Evolutionary conservation across 2,113 vertebrate species (phyloP).

Genomic region (Nannobrachium achirus): DNA sequence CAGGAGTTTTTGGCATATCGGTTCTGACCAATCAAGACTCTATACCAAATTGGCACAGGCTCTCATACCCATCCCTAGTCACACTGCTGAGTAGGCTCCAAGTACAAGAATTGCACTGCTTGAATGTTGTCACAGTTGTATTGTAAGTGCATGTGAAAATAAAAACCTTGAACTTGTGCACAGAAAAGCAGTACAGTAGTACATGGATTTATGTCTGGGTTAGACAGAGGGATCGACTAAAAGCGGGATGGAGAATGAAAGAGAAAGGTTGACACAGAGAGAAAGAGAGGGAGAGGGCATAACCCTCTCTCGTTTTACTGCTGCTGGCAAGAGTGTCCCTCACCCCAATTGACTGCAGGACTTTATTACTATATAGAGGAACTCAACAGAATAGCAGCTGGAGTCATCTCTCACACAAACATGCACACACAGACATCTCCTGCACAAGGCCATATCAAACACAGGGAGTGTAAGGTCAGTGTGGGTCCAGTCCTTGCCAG

Average conservation of each 20-base stretch:
- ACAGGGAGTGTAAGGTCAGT: constrained; percentile 17
- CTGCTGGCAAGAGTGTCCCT: constrained; percentile 32
- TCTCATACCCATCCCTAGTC: not conserved
- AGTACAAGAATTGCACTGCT: too few species aligned
- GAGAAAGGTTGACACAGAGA: not conserved
- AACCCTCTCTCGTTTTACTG: constrained; percentile 44
- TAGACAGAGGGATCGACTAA: not conserved
- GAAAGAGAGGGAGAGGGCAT: constrained; percentile 21
- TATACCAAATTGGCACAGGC: too few species aligned
- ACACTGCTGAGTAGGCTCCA: too few species aligned
- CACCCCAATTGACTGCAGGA: constrained; percentile 52
- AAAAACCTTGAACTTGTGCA: too few species aligned
- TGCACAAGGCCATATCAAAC: constrained; percentile 19
- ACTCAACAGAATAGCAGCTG: constrained; percentile 21
- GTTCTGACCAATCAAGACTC: too few species aligned
- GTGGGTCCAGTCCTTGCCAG: not conserved
- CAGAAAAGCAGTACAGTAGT: too few species aligned
- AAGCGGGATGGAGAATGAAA: not conserved
- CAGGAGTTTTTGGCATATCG: too few species aligned
- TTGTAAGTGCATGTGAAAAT: too few species aligned
- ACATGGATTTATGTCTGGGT: too few species aligned
- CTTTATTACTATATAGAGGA: constrained; percentile 42
- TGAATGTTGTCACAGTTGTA: too few species aligned
- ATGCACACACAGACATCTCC: constrained; percentile 20
- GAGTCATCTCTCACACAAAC: not conserved